Conservation (phyloP, 2,888 invertebrate species). For the Atrina japonica region DNA sequence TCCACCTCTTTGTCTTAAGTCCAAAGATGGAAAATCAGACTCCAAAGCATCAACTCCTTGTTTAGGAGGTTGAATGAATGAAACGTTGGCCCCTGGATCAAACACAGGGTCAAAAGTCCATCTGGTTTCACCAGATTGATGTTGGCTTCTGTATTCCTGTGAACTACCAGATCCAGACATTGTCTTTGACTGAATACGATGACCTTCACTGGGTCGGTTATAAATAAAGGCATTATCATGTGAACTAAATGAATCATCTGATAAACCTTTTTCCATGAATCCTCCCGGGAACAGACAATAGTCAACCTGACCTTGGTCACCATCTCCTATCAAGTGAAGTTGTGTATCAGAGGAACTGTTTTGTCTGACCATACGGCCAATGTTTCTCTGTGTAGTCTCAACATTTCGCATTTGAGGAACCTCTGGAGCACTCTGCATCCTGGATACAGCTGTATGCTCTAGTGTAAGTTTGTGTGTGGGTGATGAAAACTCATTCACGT, state of each 20-base stretch:
- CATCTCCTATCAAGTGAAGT: conserved; percentile 75
- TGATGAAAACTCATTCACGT: not conserved
- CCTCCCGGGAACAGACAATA: conserved; percentile 27
- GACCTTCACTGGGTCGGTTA: not conserved
- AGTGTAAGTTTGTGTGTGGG: not conserved
- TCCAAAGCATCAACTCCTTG: conserved; percentile 28
- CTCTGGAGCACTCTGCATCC: conserved; percentile 68
- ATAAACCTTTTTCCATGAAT: not conserved
- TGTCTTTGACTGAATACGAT: not conserved
- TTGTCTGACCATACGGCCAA: conserved; percentile 81
- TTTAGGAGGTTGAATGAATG: not conserved
- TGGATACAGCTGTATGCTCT: conserved; percentile 54
- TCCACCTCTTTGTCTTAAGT: conserved; percentile 1
- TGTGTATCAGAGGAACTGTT: conserved; percentile 86
- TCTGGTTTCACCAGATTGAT: conserved; percentile 16
- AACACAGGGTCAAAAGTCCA: conserved; percentile 30
- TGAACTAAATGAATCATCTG: not conserved
- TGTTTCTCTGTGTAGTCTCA: conserved; percentile 25
- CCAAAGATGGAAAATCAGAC: conserved; percentile 21
- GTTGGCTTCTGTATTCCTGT: conserved; percentile 7
- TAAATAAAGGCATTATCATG: not conserved
- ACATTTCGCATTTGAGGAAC: conserved; percentile 57
- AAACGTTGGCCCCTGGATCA: not conserved
- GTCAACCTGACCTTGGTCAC: conserved; percentile 9
- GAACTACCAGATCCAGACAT: not conserved